Percentiles rank a stretch among this genome's conserved stretches.
Evolutionary conservation across 2,888 invertebrate species (phyloP).

Genomic region (Lingula anatina): DNA sequence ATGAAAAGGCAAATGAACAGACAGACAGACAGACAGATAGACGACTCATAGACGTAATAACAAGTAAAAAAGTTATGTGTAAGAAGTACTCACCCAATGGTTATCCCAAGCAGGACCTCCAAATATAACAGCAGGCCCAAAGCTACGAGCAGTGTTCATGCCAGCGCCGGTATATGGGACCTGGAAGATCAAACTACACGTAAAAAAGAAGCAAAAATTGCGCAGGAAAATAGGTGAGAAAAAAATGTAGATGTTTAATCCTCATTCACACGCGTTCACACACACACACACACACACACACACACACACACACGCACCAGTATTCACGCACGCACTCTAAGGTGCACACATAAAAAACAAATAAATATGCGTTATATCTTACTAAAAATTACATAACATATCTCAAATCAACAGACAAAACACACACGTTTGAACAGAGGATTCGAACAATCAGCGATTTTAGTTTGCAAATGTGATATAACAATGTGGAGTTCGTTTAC

Average conservation of each 20-base stretch:
- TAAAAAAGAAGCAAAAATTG: no score
- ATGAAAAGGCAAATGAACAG: no score
- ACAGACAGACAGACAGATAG: no score
- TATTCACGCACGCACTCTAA: not conserved
- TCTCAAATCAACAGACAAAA: no score
- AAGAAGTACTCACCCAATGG: conserved; percentile 37
- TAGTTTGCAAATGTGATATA: no score
- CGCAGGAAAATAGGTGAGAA: not conserved
- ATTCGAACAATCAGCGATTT: no score
- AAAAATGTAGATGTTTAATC: not conserved
- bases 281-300: not conserved
- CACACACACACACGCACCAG: not conserved
- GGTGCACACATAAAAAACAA: not conserved
- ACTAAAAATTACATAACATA: no score
- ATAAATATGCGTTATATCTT: no score
- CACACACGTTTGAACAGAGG: no score
- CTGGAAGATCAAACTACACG: conserved; percentile 17
- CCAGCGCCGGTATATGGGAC: conserved; percentile 32
- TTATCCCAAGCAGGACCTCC: conserved; percentile 32
- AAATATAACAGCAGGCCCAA: conserved; percentile 36
- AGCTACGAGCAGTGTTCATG: conserved; percentile 36
- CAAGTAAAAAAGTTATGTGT: no score
- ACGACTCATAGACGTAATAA: no score
- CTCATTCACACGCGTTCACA: not conserved
- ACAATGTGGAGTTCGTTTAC: no score